phyloP scores from a whole-genome alignment of 2,888 invertebrate genomes.

The Hypsopygia costalis region DNA sequence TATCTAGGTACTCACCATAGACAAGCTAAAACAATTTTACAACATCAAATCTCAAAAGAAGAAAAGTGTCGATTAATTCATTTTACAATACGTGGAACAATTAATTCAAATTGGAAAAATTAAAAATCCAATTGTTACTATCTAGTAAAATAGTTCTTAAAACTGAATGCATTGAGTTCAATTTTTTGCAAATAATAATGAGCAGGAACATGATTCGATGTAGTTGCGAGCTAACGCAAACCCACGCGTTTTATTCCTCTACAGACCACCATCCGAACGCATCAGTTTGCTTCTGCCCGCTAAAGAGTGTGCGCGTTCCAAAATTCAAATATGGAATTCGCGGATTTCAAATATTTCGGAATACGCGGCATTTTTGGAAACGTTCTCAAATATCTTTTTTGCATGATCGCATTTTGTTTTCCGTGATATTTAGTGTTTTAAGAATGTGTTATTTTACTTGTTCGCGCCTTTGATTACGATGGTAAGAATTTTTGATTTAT shows the following conservation, averaged over 20 bases:
- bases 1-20: too few relatives aligned
- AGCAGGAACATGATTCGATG: constrained; percentile 43
- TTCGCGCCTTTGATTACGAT: neutral
- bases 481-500: neutral
- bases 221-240: constrained; percentile 34
- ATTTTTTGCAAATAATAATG: constrained; percentile 27
- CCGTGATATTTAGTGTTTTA: constrained; percentile 16
- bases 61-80: too few relatives aligned
- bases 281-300: constrained; percentile 51
- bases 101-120: constrained; percentile 50
- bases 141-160: constrained; percentile 29
- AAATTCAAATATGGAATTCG: constrained; percentile 36
- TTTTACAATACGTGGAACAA: constrained; percentile 22
- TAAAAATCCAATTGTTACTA: constrained; percentile 43
- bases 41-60: too few relatives aligned
- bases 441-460: neutral
- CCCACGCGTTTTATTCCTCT: constrained; percentile 63
- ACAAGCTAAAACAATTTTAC: too few relatives aligned
- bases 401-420: constrained; percentile 11
- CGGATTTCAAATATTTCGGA: constrained; percentile 24
- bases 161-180: constrained; percentile 31
- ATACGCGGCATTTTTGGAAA: constrained; percentile 23
- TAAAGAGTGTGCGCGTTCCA: constrained; percentile 54
- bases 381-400: constrained; percentile 3
- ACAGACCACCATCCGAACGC: constrained; percentile 47